Conservation (phyloP, 2,888 invertebrate species). For the Pseudococcus viburni region DNA sequence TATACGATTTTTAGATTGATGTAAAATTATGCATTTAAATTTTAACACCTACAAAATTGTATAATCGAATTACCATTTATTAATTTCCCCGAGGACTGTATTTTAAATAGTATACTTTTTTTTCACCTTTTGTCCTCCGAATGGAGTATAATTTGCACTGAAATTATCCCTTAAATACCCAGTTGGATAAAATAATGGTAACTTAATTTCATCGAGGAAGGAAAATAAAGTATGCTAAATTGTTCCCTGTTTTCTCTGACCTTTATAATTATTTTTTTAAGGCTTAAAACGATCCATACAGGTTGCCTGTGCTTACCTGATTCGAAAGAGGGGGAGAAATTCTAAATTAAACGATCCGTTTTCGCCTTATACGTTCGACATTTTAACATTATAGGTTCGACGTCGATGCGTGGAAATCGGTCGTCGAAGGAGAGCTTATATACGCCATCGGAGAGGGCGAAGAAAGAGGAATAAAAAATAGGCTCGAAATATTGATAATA, state of each 20-base stretch:
- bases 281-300: background rate
- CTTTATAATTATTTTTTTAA: background rate
- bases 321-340: background rate
- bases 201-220: background rate
- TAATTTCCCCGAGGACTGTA: background rate
- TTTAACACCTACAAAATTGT: background rate
- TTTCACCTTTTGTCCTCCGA: background rate
- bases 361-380: background rate
- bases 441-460: background rate
- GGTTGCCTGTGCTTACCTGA: background rate
- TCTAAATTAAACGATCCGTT: background rate
- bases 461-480: background rate
- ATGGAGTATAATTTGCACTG: background rate
- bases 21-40: background rate
- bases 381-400: background rate
- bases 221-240: background rate
- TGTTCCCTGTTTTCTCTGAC: background rate
- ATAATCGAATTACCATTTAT: background rate
- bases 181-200: background rate
- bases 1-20: background rate
- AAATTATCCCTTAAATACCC: background rate
- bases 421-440: background rate
- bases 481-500: constrained; percentile 2
- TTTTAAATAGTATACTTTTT: background rate
- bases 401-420: background rate